Conservation (phyloP, 64 coral and sea anemone species). For the Hydrozoanthus tunicans region DNA sequence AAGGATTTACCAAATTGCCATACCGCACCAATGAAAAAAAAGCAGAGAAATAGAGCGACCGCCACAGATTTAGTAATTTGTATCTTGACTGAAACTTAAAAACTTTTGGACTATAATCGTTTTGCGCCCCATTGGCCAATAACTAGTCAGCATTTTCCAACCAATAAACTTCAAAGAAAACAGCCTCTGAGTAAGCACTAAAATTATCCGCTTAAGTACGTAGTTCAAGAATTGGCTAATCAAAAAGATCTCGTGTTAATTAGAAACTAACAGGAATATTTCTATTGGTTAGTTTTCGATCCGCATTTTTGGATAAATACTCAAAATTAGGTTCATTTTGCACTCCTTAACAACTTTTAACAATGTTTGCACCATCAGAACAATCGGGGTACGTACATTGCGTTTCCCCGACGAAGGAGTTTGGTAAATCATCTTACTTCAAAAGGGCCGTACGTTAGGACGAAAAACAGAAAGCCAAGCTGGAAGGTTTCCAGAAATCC, state of each 20-base stretch:
- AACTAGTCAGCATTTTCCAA: background rate
- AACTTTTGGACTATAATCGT: too few relatives aligned
- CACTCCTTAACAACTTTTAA: background rate
- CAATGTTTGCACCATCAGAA: background rate
- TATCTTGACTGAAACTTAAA: too few relatives aligned
- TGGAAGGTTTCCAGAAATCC: slow-evolving; percentile 2
- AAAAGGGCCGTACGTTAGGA: background rate
- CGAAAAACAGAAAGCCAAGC: background rate
- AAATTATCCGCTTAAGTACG: background rate
- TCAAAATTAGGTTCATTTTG: background rate
- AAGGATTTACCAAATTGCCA: too few relatives aligned
- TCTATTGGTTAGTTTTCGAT: slow-evolving; percentile 11
- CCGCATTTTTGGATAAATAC: slow-evolving; percentile 1
- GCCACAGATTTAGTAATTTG: too few relatives aligned
- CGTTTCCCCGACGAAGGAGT: background rate
- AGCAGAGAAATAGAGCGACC: too few relatives aligned
- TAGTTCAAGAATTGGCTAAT: background rate
- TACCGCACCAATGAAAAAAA: too few relatives aligned
- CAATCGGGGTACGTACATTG: slow-evolving; percentile 10
- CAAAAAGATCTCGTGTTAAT: background rate
- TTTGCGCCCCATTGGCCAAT: background rate
- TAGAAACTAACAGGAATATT: slow-evolving; percentile 1
- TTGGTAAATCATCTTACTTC: background rate
- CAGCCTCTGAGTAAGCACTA: background rate
- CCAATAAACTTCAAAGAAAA: background rate